A percentile compares a stretch with the other conserved stretches of the same genome.
Evolutionary conservation across 2,113 vertebrate species (phyloP).

Genomic region (Thinocorus orbignyianus): DNA sequence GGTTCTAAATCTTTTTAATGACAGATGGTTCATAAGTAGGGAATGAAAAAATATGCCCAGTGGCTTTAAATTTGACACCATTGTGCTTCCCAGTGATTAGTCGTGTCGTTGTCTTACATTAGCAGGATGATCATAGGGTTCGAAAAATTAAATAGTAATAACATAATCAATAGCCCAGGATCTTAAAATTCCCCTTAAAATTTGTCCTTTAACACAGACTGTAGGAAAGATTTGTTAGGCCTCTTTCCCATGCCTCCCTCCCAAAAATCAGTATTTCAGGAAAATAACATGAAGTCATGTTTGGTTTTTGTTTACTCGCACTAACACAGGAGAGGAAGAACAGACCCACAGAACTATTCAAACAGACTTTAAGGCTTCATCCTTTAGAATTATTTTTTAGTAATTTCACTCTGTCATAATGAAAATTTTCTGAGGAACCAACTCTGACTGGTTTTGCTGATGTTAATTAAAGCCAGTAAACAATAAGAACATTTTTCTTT

Average conservation of each 20-base stretch:
- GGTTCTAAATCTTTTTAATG: not conserved
- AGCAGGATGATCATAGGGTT: not conserved
- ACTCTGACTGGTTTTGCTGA: not conserved
- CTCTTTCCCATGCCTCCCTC: not conserved
- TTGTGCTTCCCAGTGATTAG: not conserved
- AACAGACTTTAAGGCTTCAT: not conserved
- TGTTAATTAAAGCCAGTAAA: not conserved
- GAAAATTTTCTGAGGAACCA: not conserved
- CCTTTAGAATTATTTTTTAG: not conserved
- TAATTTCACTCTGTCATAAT: not conserved
- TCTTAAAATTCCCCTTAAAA: not conserved
- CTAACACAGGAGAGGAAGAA: not conserved
- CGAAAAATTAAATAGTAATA: not conserved
- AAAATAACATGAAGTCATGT: not conserved
- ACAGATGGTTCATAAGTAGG: not conserved
- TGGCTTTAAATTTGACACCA: not conserved
- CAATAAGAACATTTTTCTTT: not conserved
- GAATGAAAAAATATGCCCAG: not conserved
- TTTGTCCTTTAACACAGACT: not conserved
- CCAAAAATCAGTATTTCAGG: not conserved
- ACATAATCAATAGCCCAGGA: not conserved
- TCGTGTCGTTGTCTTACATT: not conserved
- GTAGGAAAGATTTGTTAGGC: not conserved
- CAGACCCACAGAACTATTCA: not conserved
- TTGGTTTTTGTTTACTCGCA: not conserved